Evolutionary conservation across 2,888 invertebrate species (phyloP).

Genomic region (Eubasilissa splendida): DNA sequence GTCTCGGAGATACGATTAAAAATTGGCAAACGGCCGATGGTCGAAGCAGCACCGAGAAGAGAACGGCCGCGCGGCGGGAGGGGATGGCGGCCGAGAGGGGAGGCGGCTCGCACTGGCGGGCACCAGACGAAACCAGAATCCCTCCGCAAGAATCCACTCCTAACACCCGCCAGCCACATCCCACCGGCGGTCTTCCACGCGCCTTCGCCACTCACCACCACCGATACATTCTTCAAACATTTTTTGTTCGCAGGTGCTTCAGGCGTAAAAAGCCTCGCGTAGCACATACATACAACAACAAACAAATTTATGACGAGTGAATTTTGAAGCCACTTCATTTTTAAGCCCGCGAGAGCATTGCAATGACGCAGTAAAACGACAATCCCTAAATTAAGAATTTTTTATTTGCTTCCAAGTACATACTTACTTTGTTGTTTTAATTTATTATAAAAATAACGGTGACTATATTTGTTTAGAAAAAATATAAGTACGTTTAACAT

Average conservation of each 20-base stretch:
- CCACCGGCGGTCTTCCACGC: neutral
- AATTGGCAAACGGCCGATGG: slow-evolving; percentile 26
- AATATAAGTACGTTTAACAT: too few species aligned
- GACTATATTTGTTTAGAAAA: too few species aligned
- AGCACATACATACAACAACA: neutral
- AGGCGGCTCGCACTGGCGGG: slow-evolving; percentile 2
- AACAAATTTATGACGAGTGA: too few species aligned
- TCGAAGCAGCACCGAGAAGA: slow-evolving; percentile 15
- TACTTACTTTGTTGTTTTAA: too few species aligned
- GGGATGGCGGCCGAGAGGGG: neutral
- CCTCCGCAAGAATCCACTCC: slow-evolving; percentile 4
- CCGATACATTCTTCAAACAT: slow-evolving; percentile 5
- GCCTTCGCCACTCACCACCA: slow-evolving; percentile 8
- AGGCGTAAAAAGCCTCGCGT: slow-evolving; percentile 8
- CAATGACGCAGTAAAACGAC: too few species aligned
- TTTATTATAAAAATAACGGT: too few species aligned
- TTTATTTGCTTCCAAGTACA: too few species aligned
- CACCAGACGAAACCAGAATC: slow-evolving; percentile 32
- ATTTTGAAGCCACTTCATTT: too few species aligned
- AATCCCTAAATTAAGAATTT: too few species aligned
- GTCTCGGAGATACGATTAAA: slow-evolving; percentile 8
- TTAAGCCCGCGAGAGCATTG: too few species aligned
- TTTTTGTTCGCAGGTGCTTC: slow-evolving; percentile 25
- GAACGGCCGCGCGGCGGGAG: slow-evolving; percentile 8
- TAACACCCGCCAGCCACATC: neutral